Conservation (phyloP, 2,888 invertebrate species). For the Aplocera efformata region DNA sequence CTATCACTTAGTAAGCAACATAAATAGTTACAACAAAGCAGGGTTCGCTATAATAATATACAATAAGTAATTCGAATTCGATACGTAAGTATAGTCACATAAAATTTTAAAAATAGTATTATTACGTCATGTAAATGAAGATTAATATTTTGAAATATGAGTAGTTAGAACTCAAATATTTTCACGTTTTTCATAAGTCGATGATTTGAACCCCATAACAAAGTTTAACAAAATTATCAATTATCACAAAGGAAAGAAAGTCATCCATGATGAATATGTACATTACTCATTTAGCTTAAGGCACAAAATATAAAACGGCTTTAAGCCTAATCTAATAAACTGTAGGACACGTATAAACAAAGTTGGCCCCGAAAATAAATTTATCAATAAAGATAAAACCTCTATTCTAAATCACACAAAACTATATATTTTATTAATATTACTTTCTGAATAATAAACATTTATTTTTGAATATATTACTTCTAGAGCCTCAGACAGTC, state of each 20-base stretch:
- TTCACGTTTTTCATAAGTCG: background rate
- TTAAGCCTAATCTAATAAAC: constrained; percentile 51
- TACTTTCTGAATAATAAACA: constrained; percentile 29
- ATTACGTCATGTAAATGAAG: no score
- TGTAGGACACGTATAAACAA: constrained; percentile 54
- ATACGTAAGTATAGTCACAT: no score
- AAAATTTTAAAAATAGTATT: no score
- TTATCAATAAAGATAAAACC: constrained; percentile 21
- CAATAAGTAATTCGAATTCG: no score
- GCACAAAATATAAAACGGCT: constrained; percentile 68
- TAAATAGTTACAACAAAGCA: constrained; percentile 28
- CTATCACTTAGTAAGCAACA: constrained; percentile 53
- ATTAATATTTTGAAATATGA: no score
- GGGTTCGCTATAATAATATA: background rate
- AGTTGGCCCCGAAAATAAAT: constrained; percentile 66
- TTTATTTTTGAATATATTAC: constrained; percentile 41
- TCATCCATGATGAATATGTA: constrained; percentile 74
- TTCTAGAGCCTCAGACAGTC: constrained; percentile 67
- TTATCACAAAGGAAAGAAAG: constrained; percentile 58
- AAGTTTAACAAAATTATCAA: constrained; percentile 35
- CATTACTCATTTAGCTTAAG: constrained; percentile 49
- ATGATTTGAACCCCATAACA: constrained; percentile 42
- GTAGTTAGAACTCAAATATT: no score
- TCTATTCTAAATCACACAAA: constrained; percentile 34
- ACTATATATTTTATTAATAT: constrained; percentile 31